Conservation (phyloP, 2,797 vertebrate species). For the Hirundo rustica region DNA sequence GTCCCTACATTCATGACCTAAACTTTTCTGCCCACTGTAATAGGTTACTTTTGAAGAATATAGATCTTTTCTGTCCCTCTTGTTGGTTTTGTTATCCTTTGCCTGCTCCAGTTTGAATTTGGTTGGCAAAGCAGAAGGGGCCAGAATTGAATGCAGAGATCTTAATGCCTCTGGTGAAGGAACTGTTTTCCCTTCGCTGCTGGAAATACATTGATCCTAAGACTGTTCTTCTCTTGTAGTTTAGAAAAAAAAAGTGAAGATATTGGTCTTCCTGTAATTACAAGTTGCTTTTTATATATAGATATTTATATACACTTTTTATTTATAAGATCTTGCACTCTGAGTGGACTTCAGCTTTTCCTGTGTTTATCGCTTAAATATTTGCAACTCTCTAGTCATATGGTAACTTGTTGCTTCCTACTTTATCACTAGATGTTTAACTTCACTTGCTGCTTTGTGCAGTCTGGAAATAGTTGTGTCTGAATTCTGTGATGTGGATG, state of each 20-base stretch:
- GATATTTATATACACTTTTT: not conserved
- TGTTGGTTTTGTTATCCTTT: not conserved
- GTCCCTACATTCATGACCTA: not conserved
- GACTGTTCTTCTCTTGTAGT: not conserved
- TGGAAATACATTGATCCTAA: not conserved
- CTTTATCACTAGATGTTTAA: not conserved
- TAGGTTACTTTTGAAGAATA: not conserved
- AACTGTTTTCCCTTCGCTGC: not conserved
- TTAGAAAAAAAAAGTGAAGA: not conserved
- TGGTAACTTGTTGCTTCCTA: not conserved
- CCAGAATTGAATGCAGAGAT: not conserved
- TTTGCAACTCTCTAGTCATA: not conserved
- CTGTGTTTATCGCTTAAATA: not conserved
- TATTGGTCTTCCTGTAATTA: not conserved
- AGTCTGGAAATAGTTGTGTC: not conserved
- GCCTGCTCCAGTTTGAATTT: not conserved
- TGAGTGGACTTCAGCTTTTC: not conserved
- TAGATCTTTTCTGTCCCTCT: not conserved
- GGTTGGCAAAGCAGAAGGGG: not conserved
- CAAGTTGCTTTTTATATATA: not conserved
- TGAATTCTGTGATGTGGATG: not conserved
- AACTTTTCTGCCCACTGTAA: not conserved
- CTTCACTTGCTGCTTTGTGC: not conserved
- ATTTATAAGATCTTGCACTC: not conserved
- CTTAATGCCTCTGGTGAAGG: not conserved